Evolutionary conservation across 2,797 vertebrate genomes (phyloP), one percentile per base, ranked within the genome.

Genomic region (Channa striata): DNA sequence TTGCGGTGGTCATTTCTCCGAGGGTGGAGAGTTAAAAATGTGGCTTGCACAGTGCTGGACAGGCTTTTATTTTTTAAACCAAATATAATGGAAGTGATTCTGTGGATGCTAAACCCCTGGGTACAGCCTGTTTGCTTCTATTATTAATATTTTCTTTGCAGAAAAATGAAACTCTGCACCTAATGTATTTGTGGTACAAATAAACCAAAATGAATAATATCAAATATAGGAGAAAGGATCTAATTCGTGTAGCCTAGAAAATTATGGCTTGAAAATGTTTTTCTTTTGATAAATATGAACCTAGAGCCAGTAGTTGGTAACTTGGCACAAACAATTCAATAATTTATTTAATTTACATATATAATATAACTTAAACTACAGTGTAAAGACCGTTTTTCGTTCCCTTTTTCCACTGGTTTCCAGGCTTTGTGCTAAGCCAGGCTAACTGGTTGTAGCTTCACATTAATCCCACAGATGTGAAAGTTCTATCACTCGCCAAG

Each of bases 1-100:
- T 1, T 56, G 63, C 66, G 37, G 60, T 33, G 34, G 63, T 72
- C 73, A 37, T 64, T 74, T 74, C 13, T 40, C 58, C 68, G 61
- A 82, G 59, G 73, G 51, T 73, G 68, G 10, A 60, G 10, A 44
- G 33, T 58, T 68, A 3, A 53, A 62, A 57, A 50, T 23, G 42
- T 14, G 54, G 40, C 52, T 58, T 34, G 11, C 10, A 53, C 16
- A 60, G 58, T 16, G 25, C 39, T 30, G 13, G 6, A 19, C 5
- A 40, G 39, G 4, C 9, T 40, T 67, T 46, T 33, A 21, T 50
- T 34, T 47, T 47, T 37, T 8, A 2, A 19, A 39, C 39, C 3
- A 33, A 62, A 59, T 17, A 49, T 54, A 57, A 68, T 72, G 30
- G 34, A 25, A 34, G 11, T 33, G 9, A 23, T 33, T 62, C 11